Evolutionary conservation across 1,140 invertebrate genomes (phyloP).

Genomic region (Bombus difficillimus): DNA sequence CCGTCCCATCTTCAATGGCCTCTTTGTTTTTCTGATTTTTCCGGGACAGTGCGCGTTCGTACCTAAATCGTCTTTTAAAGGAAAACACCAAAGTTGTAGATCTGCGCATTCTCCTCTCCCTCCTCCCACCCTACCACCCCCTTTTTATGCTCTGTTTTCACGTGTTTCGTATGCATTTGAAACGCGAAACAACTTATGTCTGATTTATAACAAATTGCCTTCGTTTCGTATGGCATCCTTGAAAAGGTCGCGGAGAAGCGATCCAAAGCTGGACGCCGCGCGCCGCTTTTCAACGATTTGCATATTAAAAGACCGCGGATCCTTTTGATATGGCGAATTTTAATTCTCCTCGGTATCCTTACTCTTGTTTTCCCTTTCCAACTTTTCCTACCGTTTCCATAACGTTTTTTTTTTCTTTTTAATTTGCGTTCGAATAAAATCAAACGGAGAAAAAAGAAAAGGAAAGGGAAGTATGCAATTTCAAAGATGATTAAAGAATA

Average conservation of each 20-base stretch:
- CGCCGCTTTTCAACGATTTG: constrained; percentile 15
- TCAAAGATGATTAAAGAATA: background rate
- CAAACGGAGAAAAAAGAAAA: background rate
- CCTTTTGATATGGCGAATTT: constrained; percentile 1
- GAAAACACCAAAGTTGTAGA: too few relatives aligned
- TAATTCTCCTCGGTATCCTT: background rate
- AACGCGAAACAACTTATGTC: constrained; percentile 6
- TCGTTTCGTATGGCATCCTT: background rate
- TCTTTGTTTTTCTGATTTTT: constrained; percentile 27
- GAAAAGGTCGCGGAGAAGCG: background rate
- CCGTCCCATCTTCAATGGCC: background rate
- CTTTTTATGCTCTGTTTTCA: constrained; percentile 1
- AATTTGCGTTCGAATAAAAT: background rate
- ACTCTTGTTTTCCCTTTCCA: background rate
- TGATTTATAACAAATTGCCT: constrained; percentile 42
- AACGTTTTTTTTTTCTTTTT: background rate
- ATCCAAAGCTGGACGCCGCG: background rate
- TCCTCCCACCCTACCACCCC: accelerated
- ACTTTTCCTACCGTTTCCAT: background rate
- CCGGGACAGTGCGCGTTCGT: background rate
- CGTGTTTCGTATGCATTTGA: constrained; percentile 28
- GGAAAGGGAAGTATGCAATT: background rate
- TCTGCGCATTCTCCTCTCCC: background rate
- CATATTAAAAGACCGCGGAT: constrained; percentile 9
- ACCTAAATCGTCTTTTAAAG: background rate